Base-by-base conservation (phyloP, 2,888 invertebrate species). In the Calameuta filiformis region DNA sequence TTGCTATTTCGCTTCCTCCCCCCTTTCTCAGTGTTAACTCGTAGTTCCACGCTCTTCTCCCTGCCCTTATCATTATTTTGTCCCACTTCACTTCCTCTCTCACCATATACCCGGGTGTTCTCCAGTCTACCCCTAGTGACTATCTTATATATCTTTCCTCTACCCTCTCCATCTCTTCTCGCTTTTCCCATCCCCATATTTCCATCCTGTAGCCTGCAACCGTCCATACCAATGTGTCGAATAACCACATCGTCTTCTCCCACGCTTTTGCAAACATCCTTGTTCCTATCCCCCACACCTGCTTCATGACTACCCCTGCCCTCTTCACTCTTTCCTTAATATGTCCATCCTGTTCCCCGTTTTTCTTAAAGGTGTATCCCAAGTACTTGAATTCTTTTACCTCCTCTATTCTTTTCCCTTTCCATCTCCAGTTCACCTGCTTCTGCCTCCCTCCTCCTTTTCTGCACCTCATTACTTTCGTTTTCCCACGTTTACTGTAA, bases 171-270 rank as follows among this genome's bases (percentile, higher is more conserved):
- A 78, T n/a, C 1, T 33, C n/a, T 12, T 11, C 33, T 9, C 37
- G 2, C 12, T 31, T 34, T 12, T 56, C 35, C 79, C 77, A 79
- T 1, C 84, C 84, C 76, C 83, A 84, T 11, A n/a, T n/a, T n/a
- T n/a, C n/a, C n/a, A n/a, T n/a, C n/a, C n/a, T n/a, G n/a, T n/a
- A n/a, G n/a, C n/a, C n/a, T n/a, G n/a, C n/a, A n/a, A n/a, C n/a
- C n/a, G n/a, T n/a, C n/a, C n/a, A n/a, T n/a, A n/a, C n/a, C n/a
- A n/a, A 12, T 0, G 79, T 15, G 1, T 79, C 35, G 71, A 79
- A 80, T 15, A 84, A 12, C 31, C 37, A 73, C 15, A 79, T 12
- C 37, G 78, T 79, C n/a, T 71, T 75, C 35, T 68, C 77, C 9
- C 75, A 37, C 34, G 75, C 73, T 6, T 74, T 68, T 1, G 75